phyloP scores from a whole-genome alignment of 1,140 invertebrate species.

The Spodoptera frugiperda region DNA sequence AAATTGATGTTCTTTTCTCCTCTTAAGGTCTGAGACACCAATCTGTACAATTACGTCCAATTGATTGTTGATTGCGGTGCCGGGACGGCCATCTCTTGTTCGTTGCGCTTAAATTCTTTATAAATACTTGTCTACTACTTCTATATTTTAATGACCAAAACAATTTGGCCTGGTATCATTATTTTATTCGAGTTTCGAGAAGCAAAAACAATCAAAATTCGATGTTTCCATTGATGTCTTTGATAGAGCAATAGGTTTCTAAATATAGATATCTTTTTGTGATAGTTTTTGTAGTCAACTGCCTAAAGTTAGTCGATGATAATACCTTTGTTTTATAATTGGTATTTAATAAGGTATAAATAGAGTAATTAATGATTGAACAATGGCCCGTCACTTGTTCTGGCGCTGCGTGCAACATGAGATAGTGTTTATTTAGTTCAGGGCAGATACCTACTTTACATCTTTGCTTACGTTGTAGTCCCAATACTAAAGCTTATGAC shows the following conservation, averaged over 20 bases:
- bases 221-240: background rate
- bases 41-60: conserved; percentile 72
- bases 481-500: conserved; percentile 24
- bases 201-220: background rate
- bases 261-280: conserved; percentile 1
- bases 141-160: conserved; percentile 19
- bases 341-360: conserved; percentile 31
- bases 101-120: conserved; percentile 48
- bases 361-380: conserved; percentile 36
- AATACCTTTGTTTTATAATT: conserved; percentile 13
- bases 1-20: conserved; percentile 41
- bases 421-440: conserved; percentile 66
- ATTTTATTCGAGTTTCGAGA: background rate
- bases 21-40: conserved; percentile 53
- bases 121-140: conserved; percentile 34
- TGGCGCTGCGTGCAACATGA: conserved; percentile 61
- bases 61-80: conserved; percentile 58
- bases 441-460: conserved; percentile 51
- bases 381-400: conserved; percentile 45
- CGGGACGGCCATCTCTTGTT: conserved; percentile 47
- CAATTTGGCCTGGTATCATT: background rate
- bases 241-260: background rate
- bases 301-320: conserved; percentile 17
- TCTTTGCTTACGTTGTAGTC: conserved; percentile 24
- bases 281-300: conserved; percentile 2